These are phyloP conservation scores for Chionomys nivalis DNA, from an alignment of 2,113 vertebrate species.

Conservation along the genomic window DNA sequence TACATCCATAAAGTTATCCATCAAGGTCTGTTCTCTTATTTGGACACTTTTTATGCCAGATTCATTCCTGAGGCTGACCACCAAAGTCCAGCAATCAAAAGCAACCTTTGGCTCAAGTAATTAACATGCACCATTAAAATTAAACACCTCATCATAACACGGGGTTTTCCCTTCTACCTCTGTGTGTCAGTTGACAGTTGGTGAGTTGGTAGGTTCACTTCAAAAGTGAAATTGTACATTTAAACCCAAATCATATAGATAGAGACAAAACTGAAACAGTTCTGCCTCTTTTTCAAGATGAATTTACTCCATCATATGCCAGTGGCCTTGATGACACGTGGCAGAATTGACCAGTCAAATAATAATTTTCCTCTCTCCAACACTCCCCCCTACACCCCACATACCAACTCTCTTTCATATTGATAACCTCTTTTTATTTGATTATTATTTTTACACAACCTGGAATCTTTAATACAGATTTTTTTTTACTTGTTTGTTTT, in stretches of 20 bases:
- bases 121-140: too few species aligned
- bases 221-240: neutral
- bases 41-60: too few species aligned
- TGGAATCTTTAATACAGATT: neutral
- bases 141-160: too few species aligned
- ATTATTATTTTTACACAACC: neutral
- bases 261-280: neutral
- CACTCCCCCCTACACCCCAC: neutral
- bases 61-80: too few species aligned
- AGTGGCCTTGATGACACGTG: neutral
- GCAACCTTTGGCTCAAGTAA: too few species aligned
- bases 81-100: too few species aligned
- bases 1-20: too few species aligned
- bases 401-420: neutral
- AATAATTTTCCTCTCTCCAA: neutral
- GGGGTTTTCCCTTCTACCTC: too few species aligned
- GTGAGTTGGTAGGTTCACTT: conserved; percentile 87
- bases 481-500: neutral
- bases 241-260: neutral
- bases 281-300: neutral
- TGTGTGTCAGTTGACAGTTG: conserved; percentile 86
- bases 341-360: neutral
- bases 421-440: neutral
- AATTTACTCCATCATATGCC: neutral
- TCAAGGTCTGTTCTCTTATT: too few species aligned